These are phyloP conservation scores for Pavo muticus DNA, from an alignment of 2,113 vertebrate genomes.

Conservation along the genomic window DNA sequence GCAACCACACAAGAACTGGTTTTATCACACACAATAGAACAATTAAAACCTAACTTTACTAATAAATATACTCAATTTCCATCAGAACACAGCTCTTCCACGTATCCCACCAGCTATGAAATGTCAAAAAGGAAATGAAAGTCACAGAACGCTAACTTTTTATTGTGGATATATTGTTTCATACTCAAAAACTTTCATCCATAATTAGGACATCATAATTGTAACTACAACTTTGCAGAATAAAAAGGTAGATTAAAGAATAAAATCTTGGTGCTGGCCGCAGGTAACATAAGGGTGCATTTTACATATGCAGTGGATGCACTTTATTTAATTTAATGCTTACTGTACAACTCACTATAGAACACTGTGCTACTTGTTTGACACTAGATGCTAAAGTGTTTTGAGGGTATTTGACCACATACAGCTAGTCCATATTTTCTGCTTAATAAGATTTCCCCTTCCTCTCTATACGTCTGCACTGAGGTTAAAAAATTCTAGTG, in stretches of 20 bases:
- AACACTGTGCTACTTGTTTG: neutral
- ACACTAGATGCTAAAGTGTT: neutral
- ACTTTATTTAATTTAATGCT: neutral
- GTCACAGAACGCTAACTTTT: neutral
- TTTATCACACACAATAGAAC: conserved; percentile 48
- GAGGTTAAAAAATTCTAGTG: neutral
- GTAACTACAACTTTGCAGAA: neutral
- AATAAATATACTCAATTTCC: conserved; percentile 6
- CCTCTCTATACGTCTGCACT: neutral
- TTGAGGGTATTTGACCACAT: neutral
- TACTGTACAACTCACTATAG: neutral
- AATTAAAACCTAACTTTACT: conserved; percentile 53
- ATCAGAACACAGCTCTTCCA: neutral
- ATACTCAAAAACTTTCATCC: neutral
- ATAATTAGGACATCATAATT: neutral
- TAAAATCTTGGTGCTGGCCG: neutral
- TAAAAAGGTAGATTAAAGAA: neutral
- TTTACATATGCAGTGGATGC: neutral
- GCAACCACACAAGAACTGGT: conserved; percentile 6
- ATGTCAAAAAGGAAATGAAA: conserved; percentile 57
- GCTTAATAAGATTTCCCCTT: neutral
- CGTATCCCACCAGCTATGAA: neutral
- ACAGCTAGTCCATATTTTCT: neutral
- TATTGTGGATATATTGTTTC: neutral
- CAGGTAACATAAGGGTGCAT: neutral